A percentile compares a stretch with the other conserved stretches of the same genome.
Evolutionary conservation across 2,113 vertebrate genomes (phyloP).

Genomic region (Amblyornis subalaris): DNA sequence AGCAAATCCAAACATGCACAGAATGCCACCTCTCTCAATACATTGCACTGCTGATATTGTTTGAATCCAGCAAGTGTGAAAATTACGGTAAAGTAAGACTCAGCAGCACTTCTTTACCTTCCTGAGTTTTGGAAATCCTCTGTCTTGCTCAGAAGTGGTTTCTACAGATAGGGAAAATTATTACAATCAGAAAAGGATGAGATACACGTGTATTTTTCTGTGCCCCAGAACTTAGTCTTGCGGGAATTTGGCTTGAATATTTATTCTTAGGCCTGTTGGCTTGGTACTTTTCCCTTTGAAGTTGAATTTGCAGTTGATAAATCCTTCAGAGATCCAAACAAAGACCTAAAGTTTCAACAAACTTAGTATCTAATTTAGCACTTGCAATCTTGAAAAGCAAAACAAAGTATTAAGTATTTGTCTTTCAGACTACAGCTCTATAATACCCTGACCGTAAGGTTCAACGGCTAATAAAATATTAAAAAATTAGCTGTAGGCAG

Average conservation of each 20-base stretch:
- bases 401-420: neutral
- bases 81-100: neutral
- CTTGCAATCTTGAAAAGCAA: neutral
- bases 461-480: neutral
- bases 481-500: neutral
- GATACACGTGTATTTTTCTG: neutral
- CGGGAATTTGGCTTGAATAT: neutral
- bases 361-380: neutral
- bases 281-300: neutral
- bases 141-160: neutral
- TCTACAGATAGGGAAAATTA: neutral
- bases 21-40: neutral
- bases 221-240: neutral
- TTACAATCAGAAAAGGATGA: accelerated
- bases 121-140: neutral
- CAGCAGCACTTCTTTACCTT: neutral
- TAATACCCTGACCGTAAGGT: neutral
- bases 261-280: neutral
- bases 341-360: neutral
- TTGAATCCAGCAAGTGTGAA: neutral
- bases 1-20: neutral
- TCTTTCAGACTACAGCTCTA: neutral
- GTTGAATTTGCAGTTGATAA: neutral
- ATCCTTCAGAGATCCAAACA: neutral
- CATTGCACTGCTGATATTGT: neutral